Percentiles rank a stretch among this genome's conserved stretches.
These are phyloP conservation scores for Poecilia gillii DNA, from an alignment of 2,797 vertebrate genomes.

Conservation along the genomic window DNA sequence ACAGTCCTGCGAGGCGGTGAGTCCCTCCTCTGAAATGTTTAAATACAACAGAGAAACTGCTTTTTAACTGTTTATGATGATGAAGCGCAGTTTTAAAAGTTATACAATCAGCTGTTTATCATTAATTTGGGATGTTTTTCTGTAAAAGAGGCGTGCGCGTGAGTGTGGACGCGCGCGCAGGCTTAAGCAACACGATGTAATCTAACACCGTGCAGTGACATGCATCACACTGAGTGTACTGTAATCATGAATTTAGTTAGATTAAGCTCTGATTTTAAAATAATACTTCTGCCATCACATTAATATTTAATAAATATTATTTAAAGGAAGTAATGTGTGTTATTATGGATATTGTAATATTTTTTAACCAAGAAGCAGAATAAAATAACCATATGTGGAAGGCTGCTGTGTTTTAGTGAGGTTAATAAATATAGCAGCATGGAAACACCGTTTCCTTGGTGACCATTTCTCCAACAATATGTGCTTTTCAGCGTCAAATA, in stretches of 20 bases:
- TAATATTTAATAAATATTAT: neutral
- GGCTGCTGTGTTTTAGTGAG: neutral
- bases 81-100: neutral
- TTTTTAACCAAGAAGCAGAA: neutral
- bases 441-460: constrained; percentile 11
- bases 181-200: neutral
- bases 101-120: neutral
- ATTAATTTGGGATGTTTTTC: neutral
- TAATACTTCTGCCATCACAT: neutral
- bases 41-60: neutral
- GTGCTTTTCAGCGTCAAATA: neutral
- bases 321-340: neutral
- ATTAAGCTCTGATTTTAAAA: too few species aligned
- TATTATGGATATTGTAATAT: neutral
- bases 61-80: neutral
- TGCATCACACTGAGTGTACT: neutral
- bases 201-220: neutral
- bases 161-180: neutral
- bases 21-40: neutral
- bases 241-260: neutral
- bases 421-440: neutral
- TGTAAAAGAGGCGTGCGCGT: neutral
- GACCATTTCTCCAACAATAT: neutral
- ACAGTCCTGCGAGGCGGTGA: neutral
- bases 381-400: neutral